These are phyloP conservation scores for Xiphophorus hellerii DNA, from an alignment of 2,113 vertebrate genomes.

Conservation along the genomic window DNA sequence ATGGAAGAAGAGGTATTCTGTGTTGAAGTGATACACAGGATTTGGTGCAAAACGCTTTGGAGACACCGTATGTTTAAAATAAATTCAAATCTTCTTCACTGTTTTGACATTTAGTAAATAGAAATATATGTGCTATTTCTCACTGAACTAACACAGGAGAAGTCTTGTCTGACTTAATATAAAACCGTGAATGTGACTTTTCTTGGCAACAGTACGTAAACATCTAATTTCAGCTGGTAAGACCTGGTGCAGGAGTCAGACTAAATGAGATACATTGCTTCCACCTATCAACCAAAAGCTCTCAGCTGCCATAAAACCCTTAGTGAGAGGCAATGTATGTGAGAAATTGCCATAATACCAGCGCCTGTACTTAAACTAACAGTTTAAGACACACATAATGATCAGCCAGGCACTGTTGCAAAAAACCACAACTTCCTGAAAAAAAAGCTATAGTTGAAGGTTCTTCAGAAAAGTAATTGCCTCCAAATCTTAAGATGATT, in stretches of 20 bases:
- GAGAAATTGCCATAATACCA: conserved; percentile 64
- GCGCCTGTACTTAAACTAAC: conserved; percentile 56
- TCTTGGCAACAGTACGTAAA: background rate
- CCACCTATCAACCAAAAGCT: conserved; percentile 64
- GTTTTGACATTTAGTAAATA: too few species aligned
- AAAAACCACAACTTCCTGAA: conserved; percentile 47
- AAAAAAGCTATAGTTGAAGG: conserved; percentile 2
- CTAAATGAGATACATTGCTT: conserved; percentile 22
- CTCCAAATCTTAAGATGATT: background rate
- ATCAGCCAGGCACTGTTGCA: conserved; percentile 32
- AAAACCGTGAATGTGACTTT: background rate
- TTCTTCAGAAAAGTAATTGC: background rate
- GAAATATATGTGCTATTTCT: too few species aligned
- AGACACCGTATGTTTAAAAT: too few species aligned
- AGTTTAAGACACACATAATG: conserved; percentile 52
- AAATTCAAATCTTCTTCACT: too few species aligned
- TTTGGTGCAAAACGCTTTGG: too few species aligned
- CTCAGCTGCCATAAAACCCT: conserved; percentile 55
- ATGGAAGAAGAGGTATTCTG: too few species aligned
- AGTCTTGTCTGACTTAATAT: background rate
- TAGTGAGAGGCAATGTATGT: conserved; percentile 48
- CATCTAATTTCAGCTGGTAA: background rate
- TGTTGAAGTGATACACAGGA: too few species aligned
- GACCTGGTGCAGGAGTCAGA: conserved; percentile 11
- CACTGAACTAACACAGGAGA: background rate